phyloP scores from a whole-genome alignment of 2,888 invertebrate genomes.

The Argynnis bischoffii region DNA sequence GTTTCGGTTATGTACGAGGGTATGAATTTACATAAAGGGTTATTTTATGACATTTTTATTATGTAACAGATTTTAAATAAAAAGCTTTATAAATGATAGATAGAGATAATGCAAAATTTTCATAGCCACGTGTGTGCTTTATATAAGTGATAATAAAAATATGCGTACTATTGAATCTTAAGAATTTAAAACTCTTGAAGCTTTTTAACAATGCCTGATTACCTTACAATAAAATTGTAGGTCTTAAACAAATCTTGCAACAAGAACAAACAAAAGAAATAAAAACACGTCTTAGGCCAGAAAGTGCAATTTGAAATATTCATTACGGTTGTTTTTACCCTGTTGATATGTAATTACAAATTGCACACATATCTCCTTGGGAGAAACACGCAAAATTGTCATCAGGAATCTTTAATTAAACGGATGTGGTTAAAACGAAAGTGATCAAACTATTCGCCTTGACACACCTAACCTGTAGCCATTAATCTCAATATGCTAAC shows the following conservation, averaged over 20 bases:
- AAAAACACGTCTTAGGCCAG: too few species aligned
- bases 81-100: background rate
- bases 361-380: conserved; percentile 6
- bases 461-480: conserved; percentile 40
- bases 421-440: conserved; percentile 26
- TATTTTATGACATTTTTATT: conserved; percentile 11
- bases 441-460: conserved; percentile 30
- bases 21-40: conserved; percentile 25
- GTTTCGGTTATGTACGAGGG: conserved; percentile 49
- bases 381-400: conserved; percentile 11
- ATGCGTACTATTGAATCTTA: too few species aligned
- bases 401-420: conserved; percentile 16
- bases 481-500: conserved; percentile 70
- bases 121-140: background rate
- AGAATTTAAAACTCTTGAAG: too few species aligned
- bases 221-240: too few species aligned
- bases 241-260: too few species aligned
- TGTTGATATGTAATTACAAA: conserved; percentile 13
- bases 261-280: too few species aligned
- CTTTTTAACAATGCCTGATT: too few species aligned
- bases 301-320: background rate
- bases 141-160: too few species aligned
- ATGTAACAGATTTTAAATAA: conserved; percentile 1
- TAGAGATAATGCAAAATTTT: background rate
- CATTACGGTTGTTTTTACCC: conserved; percentile 1